Base-by-base conservation (phyloP, 2,797 vertebrate species). In the Atherinosoma microstoma region DNA sequence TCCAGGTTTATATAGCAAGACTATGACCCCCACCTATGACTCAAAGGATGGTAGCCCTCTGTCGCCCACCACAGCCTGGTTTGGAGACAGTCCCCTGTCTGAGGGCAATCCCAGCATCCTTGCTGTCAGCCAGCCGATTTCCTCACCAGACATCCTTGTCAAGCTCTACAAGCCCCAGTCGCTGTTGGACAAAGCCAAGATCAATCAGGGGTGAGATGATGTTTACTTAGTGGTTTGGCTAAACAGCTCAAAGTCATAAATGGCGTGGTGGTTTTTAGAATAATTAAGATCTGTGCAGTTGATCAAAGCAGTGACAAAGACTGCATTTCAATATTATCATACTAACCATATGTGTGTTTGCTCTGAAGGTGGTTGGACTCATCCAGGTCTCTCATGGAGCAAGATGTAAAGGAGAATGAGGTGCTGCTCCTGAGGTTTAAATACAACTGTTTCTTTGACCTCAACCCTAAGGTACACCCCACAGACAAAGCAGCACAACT, bases 401-500 rank as follows among this genome's bases (percentile, higher is more conserved):
- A 99, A 86, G 98, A 99, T 58, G 96, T 99, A 76, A 99, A 99
- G 81, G 98, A 99, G 80, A 99, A 99, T 0, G 98, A 99, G 60
- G 98, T 98, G 77, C 94, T 99, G 82, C 94, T 99, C 73, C 95
- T 99, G 84, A 96, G 97, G 88, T 99, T 99, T 93, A 99, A 99
- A 91, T 99, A 99, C 87, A 96, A 99, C 96, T 98, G 98, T 93
- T 99, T 99, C 94, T 99, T 99, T 91, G 98, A 99, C 94, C 97
- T 99, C 91, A 99, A 99, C 92, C 98, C 98, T 53, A 99, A 99
- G 97, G 98, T 99, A 95, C 20, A 40, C 63, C 9, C 22, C 27
- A 58, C 6, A 32, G 3, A 53, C 18, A 56, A 9, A 4, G 0
- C 45, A 36, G 2, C 27, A 35, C 29, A 62, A 6, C 40, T 59